These are phyloP conservation scores for Paracentrotus lividus DNA, from an alignment of 53 echinoderm and acorn worm genomes.

Conservation along the genomic window DNA sequence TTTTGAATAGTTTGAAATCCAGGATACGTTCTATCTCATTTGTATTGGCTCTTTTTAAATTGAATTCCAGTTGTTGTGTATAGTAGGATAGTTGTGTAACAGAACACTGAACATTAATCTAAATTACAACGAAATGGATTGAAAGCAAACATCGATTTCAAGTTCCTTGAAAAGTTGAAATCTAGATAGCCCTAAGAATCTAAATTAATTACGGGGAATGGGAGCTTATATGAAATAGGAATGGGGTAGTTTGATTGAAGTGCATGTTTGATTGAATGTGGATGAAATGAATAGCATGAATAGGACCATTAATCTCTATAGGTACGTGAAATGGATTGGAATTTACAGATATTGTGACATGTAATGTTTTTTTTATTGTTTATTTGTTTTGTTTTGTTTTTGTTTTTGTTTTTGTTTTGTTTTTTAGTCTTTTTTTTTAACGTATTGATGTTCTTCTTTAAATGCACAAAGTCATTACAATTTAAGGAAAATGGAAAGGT, in stretches of 20 bases:
- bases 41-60: conserved; percentile 30
- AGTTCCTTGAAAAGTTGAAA: background rate
- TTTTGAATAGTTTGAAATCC: background rate
- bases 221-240: background rate
- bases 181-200: background rate
- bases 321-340: background rate
- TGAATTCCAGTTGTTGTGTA: background rate
- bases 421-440: no score
- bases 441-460: no score
- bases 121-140: background rate
- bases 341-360: background rate
- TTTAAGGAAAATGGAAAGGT: background rate
- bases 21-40: background rate
- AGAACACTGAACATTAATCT: background rate
- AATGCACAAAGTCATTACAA: no score
- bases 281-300: background rate
- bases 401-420: no score
- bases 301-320: background rate
- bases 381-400: no score
- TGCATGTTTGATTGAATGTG: background rate
- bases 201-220: background rate
- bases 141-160: background rate
- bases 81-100: background rate
- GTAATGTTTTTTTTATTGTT: background rate
- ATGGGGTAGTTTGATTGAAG: background rate